Conservation (phyloP, 2,113 vertebrate species). For the Rutilus rutilus region DNA sequence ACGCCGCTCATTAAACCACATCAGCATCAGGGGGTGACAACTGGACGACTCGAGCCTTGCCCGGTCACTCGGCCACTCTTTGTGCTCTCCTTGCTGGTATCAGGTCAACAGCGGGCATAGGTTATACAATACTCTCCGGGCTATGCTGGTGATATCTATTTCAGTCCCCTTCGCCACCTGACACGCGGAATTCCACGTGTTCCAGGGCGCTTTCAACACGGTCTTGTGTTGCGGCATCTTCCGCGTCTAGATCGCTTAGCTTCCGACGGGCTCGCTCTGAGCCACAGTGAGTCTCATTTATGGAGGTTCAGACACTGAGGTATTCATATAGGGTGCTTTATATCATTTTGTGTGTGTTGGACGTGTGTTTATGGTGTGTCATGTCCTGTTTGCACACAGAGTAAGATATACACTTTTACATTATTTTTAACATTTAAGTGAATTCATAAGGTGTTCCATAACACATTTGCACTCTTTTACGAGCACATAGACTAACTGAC, state of each 20-base stretch:
- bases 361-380: no score
- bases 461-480: neutral
- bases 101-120: slow-evolving; percentile 61
- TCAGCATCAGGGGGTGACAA: slow-evolving; percentile 81
- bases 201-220: slow-evolving; percentile 59
- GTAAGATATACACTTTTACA: neutral
- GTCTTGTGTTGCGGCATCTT: slow-evolving; percentile 74
- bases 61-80: slow-evolving; percentile 60
- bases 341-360: neutral
- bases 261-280: slow-evolving; percentile 69
- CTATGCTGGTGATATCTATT: slow-evolving; percentile 78
- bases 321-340: slow-evolving; percentile 66
- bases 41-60: slow-evolving; percentile 74
- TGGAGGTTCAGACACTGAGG: slow-evolving; percentile 73
- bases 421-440: neutral
- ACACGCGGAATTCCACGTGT: slow-evolving; percentile 67
- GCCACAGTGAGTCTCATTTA: slow-evolving; percentile 75
- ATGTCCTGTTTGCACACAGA: neutral
- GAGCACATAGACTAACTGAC: no score
- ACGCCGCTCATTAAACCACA: slow-evolving; percentile 80
- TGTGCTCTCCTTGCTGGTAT: slow-evolving; percentile 45
- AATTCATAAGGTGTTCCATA: neutral
- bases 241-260: slow-evolving; percentile 74
- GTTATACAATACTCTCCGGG: slow-evolving; percentile 59
- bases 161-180: slow-evolving; percentile 71